These are phyloP conservation scores for Enhydra lutris DNA, from an alignment of 2,113 vertebrate genomes.

Conservation along the genomic window DNA sequence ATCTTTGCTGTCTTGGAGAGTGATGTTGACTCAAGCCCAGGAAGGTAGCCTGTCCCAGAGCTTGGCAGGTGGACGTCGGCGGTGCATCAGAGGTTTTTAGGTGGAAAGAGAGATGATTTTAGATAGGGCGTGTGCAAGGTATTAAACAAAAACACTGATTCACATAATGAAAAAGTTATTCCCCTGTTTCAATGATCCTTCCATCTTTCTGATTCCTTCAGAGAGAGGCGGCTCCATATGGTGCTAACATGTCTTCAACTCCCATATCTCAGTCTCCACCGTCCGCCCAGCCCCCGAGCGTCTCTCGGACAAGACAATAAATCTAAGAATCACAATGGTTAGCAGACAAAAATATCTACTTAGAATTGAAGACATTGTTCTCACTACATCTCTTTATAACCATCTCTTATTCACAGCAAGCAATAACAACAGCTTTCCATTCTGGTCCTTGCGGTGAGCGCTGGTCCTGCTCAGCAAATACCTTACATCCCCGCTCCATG, in stretches of 20 bases:
- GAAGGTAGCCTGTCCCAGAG: neutral
- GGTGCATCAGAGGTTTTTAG: neutral
- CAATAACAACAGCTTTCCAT: neutral
- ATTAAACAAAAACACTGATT: neutral
- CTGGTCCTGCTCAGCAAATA: neutral
- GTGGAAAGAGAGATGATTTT: neutral
- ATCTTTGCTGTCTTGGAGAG: neutral
- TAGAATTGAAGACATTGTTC: neutral
- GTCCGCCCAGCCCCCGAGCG: fast-evolving
- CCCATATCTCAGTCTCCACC: neutral
- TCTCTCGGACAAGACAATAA: neutral
- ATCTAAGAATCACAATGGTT: neutral
- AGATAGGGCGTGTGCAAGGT: neutral
- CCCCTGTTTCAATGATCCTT: neutral
- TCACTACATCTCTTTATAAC: neutral
- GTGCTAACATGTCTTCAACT: neutral
- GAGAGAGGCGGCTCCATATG: neutral
- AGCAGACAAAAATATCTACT: neutral
- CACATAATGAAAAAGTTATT: neutral
- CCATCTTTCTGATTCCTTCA: neutral
- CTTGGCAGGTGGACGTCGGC: fast-evolving
- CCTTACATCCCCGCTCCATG: fast-evolving
- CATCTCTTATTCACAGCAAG: neutral
- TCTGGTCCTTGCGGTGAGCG: neutral
- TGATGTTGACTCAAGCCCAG: no score